Conservation (phyloP, 1,140 invertebrate species). For the Archivesica marissinica region DNA sequence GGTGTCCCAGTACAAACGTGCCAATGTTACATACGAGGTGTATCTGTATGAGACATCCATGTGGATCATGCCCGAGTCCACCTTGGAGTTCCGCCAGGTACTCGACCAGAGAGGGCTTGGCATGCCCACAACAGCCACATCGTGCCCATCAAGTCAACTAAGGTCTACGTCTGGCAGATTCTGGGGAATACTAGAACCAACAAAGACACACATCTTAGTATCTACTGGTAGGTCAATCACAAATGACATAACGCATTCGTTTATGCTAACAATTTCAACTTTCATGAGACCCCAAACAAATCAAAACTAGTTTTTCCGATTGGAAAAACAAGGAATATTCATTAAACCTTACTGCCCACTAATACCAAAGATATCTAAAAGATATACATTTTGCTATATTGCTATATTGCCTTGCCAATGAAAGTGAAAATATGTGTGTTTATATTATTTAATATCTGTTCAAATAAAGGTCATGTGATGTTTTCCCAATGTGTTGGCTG, state of each 20-base stretch:
- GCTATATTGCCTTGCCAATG: no score
- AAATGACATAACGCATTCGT: not conserved
- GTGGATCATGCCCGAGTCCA: slow-evolving; percentile 72
- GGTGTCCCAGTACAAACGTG: slow-evolving; percentile 67
- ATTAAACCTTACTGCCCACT: no score
- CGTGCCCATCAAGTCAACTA: slow-evolving; percentile 60
- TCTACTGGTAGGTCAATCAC: slow-evolving; percentile 65
- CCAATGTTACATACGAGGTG: slow-evolving; percentile 73
- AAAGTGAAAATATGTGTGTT: no score
- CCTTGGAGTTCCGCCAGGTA: slow-evolving; percentile 69
- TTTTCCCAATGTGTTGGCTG: no score
- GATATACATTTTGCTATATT: no score
- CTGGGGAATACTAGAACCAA: slow-evolving; percentile 72
- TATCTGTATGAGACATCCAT: slow-evolving; percentile 72
- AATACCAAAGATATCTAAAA: no score
- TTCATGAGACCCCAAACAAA: no score
- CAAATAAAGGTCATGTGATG: no score
- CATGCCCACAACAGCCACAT: slow-evolving; percentile 60
- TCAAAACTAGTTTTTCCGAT: no score
- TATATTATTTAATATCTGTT: no score
- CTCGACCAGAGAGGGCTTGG: slow-evolving; percentile 64
- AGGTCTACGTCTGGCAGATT: slow-evolving; percentile 62
- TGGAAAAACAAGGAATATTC: no score
- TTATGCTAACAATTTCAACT: no score
- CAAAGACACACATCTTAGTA: slow-evolving; percentile 71